Percentiles rank a stretch among this genome's conserved stretches.
Evolutionary conservation across 2,888 invertebrate genomes (phyloP).

Genomic region (Candidula unifasciata): DNA sequence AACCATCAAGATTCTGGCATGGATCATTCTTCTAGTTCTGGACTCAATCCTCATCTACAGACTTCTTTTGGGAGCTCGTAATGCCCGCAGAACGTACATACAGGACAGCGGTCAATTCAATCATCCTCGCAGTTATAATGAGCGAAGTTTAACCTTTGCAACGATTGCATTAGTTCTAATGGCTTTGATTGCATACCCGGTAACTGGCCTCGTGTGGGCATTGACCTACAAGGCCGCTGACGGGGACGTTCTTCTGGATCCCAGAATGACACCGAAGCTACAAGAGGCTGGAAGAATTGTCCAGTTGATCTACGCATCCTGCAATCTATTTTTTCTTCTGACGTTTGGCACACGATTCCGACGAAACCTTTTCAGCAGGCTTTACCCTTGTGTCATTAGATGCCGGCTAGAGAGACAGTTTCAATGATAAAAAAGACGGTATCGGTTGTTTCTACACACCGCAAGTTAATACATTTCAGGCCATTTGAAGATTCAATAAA

Average conservation of each 20-base stretch:
- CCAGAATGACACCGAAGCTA: background rate
- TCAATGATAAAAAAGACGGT: background rate
- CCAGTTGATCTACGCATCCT: constrained; percentile 19
- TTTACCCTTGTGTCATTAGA: background rate
- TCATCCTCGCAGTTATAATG: constrained; percentile 21
- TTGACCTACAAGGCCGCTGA: background rate
- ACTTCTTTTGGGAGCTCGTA: constrained; percentile 14
- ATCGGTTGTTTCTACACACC: background rate
- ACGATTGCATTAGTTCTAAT: constrained; percentile 20
- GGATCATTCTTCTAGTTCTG: constrained; percentile 28
- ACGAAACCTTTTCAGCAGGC: background rate
- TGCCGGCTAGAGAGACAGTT: background rate
- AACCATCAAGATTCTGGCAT: constrained; percentile 7
- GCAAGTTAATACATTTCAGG: background rate
- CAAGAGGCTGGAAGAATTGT: constrained; percentile 16
- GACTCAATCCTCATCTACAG: constrained; percentile 30
- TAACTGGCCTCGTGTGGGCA: constrained; percentile 25
- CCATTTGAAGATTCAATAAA: too few species aligned
- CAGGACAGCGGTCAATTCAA: background rate
- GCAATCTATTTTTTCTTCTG: constrained; percentile 27
- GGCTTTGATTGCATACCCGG: constrained; percentile 22
- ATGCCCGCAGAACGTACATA: constrained; percentile 7
- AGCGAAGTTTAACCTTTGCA: constrained; percentile 20
- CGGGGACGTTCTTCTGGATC: constrained; percentile 10
- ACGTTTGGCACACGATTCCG: constrained; percentile 21